A percentile compares a stretch with the other conserved stretches of the same genome.
Conservation (phyloP, 2,888 invertebrate genomes). For the Schizaphis graminum region DNA sequence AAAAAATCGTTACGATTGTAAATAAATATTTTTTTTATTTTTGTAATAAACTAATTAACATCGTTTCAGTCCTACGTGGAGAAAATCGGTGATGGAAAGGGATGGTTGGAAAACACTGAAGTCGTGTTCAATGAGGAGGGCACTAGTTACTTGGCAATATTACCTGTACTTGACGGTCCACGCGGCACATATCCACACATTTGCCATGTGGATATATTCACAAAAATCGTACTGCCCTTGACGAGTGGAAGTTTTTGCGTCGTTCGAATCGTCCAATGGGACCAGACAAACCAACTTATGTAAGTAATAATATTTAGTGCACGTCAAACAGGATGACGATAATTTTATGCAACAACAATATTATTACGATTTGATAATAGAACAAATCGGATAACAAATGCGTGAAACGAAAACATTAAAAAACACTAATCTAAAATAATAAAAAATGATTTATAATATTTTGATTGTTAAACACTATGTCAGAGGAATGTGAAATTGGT, state of each 20-base stretch:
- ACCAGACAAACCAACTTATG: conserved; percentile 79
- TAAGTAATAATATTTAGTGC: conserved; percentile 70
- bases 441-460: neutral
- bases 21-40: neutral
- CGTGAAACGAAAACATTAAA: neutral
- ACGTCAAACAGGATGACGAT: neutral
- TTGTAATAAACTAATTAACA: neutral
- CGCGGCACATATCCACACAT: conserved; percentile 73
- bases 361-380: neutral
- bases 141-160: conserved; percentile 73
- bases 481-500: rapidly evolving
- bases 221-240: conserved; percentile 73
- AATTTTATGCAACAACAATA: neutral
- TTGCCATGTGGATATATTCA: conserved; percentile 69
- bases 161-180: conserved; percentile 74
- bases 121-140: conserved; percentile 71
- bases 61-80: conserved; percentile 68
- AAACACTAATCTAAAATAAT: neutral
- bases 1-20: neutral
- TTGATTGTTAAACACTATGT: neutral
- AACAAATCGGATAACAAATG: neutral
- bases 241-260: conserved; percentile 84
- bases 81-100: conserved; percentile 65
- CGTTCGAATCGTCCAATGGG: conserved; percentile 83
- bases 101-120: conserved; percentile 71